These are phyloP conservation scores for Rhagophthalmus giganteus DNA, from an alignment of 2,888 invertebrate species.

Conservation along the genomic window DNA sequence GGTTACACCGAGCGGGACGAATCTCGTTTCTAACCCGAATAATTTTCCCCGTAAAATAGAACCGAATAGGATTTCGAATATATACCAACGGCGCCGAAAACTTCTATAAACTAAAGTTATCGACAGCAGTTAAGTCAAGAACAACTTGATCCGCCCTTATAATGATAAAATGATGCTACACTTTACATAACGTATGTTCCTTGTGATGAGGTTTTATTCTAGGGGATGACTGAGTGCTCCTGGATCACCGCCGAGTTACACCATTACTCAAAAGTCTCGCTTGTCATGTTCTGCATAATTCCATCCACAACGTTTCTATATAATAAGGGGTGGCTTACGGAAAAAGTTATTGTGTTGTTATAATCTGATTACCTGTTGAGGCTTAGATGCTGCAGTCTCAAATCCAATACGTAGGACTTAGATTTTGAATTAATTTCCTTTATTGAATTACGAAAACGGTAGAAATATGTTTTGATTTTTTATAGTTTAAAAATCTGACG, in stretches of 20 bases:
- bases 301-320: slow-evolving; percentile 5
- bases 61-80: no score
- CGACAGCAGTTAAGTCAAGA: no score
- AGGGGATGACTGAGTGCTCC: slow-evolving; percentile 16
- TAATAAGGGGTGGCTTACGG: slow-evolving; percentile 6
- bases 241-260: slow-evolving; percentile 19
- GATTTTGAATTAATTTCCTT: background rate
- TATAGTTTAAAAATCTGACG: no score
- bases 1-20: slow-evolving; percentile 1
- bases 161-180: slow-evolving; percentile 12
- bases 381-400: background rate
- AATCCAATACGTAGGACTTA: no score
- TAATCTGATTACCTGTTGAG: slow-evolving; percentile 23
- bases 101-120: no score
- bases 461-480: no score
- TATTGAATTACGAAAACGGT: no score
- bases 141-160: slow-evolving; percentile 3
- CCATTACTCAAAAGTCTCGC: slow-evolving; percentile 24
- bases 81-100: no score
- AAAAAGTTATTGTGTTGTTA: slow-evolving; percentile 19
- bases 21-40: slow-evolving; percentile 4
- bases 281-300: slow-evolving; percentile 29
- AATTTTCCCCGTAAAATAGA: no score
- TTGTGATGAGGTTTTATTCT: slow-evolving; percentile 14
- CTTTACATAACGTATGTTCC: slow-evolving; percentile 8